A percentile compares a stretch with the other conserved stretches of the same genome.
Conservation (phyloP, 35 echinoderm and acorn worm species). For the Ptychodera flava region DNA sequence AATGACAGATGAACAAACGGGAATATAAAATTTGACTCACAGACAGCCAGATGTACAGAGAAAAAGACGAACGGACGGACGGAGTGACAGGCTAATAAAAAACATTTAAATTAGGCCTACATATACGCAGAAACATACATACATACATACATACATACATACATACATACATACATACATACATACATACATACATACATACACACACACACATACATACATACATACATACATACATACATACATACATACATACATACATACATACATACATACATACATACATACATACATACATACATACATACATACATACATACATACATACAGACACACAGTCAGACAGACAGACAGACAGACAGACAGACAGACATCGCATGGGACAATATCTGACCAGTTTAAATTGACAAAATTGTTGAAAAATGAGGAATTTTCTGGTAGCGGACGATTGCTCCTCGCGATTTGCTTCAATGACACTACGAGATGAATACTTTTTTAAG, state of each 20-base stretch:
- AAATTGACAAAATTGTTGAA: too few species aligned
- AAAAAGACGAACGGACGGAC: too few species aligned
- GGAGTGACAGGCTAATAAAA: too few species aligned
- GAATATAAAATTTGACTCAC: too few species aligned
- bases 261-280: slow-evolving; percentile 2
- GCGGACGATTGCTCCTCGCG: too few species aligned
- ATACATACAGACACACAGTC: neutral
- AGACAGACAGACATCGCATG: neutral
- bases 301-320: slow-evolving; percentile 2
- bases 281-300: slow-evolving; percentile 2
- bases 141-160: slow-evolving; percentile 2
- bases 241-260: slow-evolving; percentile 2
- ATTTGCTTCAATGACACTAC: too few species aligned
- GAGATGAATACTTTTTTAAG: too few species aligned
- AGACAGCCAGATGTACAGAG: too few species aligned
- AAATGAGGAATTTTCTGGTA: too few species aligned
- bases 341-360: neutral
- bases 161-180: slow-evolving; percentile 2
- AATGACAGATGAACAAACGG: too few species aligned
- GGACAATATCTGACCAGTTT: too few species aligned
- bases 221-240: neutral
- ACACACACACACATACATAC: neutral
- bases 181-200: neutral
- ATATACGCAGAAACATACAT: neutral
- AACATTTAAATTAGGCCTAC: too few species aligned